phyloP scores from a whole-genome alignment of 2,888 invertebrate genomes.

The Patella ulyssiponensis region DNA sequence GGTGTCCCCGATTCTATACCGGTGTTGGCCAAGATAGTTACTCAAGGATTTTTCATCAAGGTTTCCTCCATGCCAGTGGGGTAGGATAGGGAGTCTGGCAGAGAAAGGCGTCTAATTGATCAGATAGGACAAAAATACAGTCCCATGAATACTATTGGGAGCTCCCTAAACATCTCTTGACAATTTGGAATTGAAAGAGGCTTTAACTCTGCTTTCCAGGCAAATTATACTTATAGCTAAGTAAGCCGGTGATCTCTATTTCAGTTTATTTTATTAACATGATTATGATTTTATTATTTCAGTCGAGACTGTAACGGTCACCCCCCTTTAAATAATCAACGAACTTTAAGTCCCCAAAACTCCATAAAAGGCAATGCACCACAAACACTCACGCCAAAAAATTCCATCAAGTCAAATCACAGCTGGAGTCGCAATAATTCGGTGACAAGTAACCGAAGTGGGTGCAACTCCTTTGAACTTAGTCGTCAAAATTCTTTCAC shows the following conservation, averaged over 20 bases:
- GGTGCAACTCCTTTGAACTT: conserved; percentile 61
- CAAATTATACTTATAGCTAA: not conserved
- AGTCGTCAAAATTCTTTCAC: conserved; percentile 70
- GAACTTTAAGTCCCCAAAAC: conserved; percentile 80
- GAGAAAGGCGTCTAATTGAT: too few species aligned
- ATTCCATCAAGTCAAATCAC: conserved; percentile 58
- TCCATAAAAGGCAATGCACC: conserved; percentile 76
- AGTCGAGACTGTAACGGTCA: conserved; percentile 78
- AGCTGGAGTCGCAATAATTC: conserved; percentile 68
- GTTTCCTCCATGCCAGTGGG: too few species aligned
- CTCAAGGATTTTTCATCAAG: too few species aligned
- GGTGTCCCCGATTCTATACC: not conserved
- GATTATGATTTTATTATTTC: conserved; percentile 16
- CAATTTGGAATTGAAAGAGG: not conserved
- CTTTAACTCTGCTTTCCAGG: not conserved
- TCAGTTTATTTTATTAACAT: not conserved
- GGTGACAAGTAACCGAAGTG: conserved; percentile 62
- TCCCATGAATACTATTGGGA: not conserved
- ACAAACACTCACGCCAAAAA: conserved; percentile 57
- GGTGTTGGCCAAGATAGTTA: not conserved
- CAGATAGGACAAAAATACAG: not conserved
- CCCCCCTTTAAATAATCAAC: conserved; percentile 70
- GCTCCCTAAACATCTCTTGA: not conserved
- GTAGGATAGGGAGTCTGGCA: too few species aligned
- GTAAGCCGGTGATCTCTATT: not conserved